These are phyloP conservation scores for Odontomachus brunneus DNA, from an alignment of 1,140 invertebrate species.

Conservation along the genomic window DNA sequence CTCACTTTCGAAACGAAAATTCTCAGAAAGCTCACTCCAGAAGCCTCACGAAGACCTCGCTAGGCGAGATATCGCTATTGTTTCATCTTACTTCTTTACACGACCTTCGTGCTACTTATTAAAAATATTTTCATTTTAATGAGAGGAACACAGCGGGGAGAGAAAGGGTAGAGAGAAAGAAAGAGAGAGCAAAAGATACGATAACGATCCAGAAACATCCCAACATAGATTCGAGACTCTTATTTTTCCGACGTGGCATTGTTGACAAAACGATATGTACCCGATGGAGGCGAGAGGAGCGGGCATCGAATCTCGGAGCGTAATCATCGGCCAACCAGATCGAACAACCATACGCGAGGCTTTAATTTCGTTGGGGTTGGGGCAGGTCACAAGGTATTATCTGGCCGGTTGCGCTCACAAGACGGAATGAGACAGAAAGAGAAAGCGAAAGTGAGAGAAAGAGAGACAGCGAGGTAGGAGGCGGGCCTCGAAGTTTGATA, in stretches of 20 bases:
- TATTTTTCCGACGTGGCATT: not conserved
- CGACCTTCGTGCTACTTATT: too few species aligned
- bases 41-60: too few species aligned
- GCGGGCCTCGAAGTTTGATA: slow-evolving; percentile 20
- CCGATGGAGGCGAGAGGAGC: not conserved
- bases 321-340: not conserved
- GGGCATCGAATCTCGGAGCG: not conserved
- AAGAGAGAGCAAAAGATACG: not conserved
- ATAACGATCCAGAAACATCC: not conserved
- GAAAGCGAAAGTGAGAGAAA: not conserved
- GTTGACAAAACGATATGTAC: not conserved
- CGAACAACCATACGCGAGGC: slow-evolving; percentile 43
- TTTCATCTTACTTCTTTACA: too few species aligned
- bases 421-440: not conserved
- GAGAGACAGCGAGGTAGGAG: not conserved
- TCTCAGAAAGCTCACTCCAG: too few species aligned
- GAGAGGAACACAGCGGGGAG: too few species aligned
- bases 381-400: slow-evolving; percentile 79
- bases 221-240: not conserved
- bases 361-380: slow-evolving; percentile 80
- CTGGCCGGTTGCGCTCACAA: not conserved
- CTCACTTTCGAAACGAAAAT: too few species aligned
- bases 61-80: too few species aligned
- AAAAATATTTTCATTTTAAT: too few species aligned
- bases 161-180: too few species aligned